Base-by-base conservation (phyloP, 1,140 invertebrate species). In the Charaxes varanes region DNA sequence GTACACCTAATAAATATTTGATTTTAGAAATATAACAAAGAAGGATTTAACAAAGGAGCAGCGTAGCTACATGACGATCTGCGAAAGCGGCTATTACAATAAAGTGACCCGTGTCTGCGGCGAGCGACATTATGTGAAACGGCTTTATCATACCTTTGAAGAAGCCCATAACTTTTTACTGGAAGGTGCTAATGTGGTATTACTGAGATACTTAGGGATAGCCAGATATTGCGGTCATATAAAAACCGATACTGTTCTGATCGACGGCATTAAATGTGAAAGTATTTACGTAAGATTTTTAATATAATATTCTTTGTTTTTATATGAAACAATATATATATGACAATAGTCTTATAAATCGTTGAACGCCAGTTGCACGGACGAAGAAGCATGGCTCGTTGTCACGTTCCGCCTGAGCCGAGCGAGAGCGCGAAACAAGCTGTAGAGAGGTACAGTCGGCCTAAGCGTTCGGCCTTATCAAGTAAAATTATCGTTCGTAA, bases 271-370 rank as follows among this genome's bases (percentile, higher is more conserved):
- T 18, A 61, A 89, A 31, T 85, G 85, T 35, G 64, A 84, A 34
- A 88, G 86, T 65, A 69, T 87, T 60, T 90, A 89, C 69, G 88
- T 89, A 84, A 85, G 85, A n/a, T n/a, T n/a, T n/a, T n/a, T n/a
- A n/a, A n/a, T n/a, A n/a, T n/a, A n/a, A n/a, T n/a, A n/a, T n/a
- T n/a, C n/a, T n/a, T n/a, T n/a, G n/a, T n/a, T n/a, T n/a, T n/a
- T n/a, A n/a, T n/a, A n/a, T n/a, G n/a, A n/a, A n/a, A n/a, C n/a
- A n/a, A n/a, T n/a, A n/a, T n/a, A n/a, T n/a, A n/a, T n/a, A n/a
- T n/a, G n/a, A n/a, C n/a, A n/a, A n/a, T n/a, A n/a, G n/a, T n/a
- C n/a, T n/a, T n/a, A n/a, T n/a, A n/a, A n/a, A n/a, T n/a, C n/a
- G n/a, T n/a, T n/a, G n/a, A n/a, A n/a, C n/a, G n/a, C n/a, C n/a